A percentile compares a stretch with the other conserved stretches of the same genome.
Evolutionary conservation across 1,140 invertebrate genomes (phyloP).

Genomic region (Drosophila hydei): DNA sequence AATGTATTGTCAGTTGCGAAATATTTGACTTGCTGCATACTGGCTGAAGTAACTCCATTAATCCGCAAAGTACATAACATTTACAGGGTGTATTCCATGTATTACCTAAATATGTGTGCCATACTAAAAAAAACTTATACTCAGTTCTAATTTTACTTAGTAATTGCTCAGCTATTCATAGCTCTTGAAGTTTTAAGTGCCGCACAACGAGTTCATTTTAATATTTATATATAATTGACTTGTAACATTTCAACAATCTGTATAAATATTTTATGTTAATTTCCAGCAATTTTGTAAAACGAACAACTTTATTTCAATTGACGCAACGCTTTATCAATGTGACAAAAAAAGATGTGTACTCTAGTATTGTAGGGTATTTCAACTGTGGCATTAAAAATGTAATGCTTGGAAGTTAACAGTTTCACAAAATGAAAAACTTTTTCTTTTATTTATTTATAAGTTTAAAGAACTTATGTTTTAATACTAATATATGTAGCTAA

Average conservation of each 20-base stretch:
- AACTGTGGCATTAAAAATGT: no score
- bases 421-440: no score
- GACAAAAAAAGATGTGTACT: neutral
- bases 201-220: neutral
- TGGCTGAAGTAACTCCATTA: slow-evolving; percentile 12
- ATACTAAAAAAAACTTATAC: neutral
- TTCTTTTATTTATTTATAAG: no score
- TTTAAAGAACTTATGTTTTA: no score
- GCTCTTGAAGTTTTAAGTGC: slow-evolving; percentile 5
- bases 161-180: slow-evolving; percentile 24
- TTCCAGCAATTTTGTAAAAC: slow-evolving; percentile 15
- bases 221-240: slow-evolving; percentile 20
- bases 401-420: no score
- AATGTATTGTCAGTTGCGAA: slow-evolving; percentile 37
- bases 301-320: slow-evolving; percentile 25
- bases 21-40: slow-evolving; percentile 10
- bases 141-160: slow-evolving; percentile 23
- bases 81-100: neutral
- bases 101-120: neutral
- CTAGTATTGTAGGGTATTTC: neutral
- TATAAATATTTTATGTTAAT: slow-evolving; percentile 35
- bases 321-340: slow-evolving; percentile 16
- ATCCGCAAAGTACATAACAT: neutral
- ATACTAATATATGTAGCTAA: no score
- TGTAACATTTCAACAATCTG: slow-evolving; percentile 9